Evolutionary conservation across 2,888 invertebrate genomes (phyloP).

Genomic region (Hybos culiciformis): DNA sequence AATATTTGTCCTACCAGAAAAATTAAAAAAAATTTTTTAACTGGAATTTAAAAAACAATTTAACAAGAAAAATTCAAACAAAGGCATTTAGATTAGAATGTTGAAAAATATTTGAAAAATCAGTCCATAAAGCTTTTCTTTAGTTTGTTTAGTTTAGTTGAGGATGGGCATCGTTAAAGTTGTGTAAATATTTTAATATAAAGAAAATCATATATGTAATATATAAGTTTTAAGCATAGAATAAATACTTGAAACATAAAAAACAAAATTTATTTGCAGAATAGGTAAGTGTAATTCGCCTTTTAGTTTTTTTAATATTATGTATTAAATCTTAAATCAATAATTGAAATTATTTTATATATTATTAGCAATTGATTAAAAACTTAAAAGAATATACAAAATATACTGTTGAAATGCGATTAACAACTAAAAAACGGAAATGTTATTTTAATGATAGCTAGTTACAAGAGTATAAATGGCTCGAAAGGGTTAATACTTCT

Average conservation of each 20-base stretch:
- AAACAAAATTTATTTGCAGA: background rate
- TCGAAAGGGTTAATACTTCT: background rate
- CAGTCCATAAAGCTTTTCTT: no score
- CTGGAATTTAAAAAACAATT: no score
- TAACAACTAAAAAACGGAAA: background rate
- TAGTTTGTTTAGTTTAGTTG: no score
- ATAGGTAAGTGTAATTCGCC: background rate
- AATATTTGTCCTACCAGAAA: background rate
- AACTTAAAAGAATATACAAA: background rate
- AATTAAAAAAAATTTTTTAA: no score
- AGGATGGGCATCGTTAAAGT: no score
- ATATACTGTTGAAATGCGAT: background rate
- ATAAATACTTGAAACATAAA: no score
- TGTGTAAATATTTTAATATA: no score
- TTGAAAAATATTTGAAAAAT: no score
- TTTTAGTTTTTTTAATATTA: background rate
- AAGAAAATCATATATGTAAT: no score
- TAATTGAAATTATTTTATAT: background rate
- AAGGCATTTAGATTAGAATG: no score
- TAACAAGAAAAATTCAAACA: no score
- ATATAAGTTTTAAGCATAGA: no score
- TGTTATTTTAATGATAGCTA: slow-evolving; percentile 1
- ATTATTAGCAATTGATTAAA: background rate
- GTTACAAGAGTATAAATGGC: background rate
- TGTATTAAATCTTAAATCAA: background rate